These are phyloP conservation scores for Meloidogyne hapla DNA, from an alignment of 1,140 invertebrate genomes.

Conservation along the genomic window DNA sequence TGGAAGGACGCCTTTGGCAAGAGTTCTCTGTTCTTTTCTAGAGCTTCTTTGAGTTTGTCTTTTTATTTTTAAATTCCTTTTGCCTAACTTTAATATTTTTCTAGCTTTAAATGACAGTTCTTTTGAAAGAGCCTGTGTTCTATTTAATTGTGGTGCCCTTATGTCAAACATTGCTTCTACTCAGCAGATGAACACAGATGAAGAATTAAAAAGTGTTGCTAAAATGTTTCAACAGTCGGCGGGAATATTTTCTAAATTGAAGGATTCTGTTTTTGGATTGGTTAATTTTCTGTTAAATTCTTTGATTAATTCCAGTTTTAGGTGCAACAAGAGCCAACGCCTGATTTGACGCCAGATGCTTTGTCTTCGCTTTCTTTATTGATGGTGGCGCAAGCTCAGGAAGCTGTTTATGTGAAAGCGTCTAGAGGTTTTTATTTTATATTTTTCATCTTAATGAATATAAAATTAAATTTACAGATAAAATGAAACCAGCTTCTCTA, in stretches of 20 bases:
- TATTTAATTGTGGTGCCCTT: slow-evolving; percentile 94
- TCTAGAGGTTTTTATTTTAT: slow-evolving; percentile 73
- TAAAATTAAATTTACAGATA: slow-evolving; percentile 26
- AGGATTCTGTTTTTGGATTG: slow-evolving; percentile 78
- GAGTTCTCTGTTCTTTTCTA: slow-evolving; percentile 86
- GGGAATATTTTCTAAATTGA: slow-evolving; percentile 85
- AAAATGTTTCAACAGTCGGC: slow-evolving; percentile 83
- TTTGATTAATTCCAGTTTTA: neutral
- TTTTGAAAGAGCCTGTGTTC: slow-evolving; percentile 91
- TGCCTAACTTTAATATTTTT: slow-evolving; percentile 27
- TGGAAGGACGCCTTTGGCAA: slow-evolving; percentile 97
- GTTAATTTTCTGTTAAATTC: slow-evolving; percentile 65
- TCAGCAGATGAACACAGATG: slow-evolving; percentile 82
- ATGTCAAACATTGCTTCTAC: slow-evolving; percentile 83
- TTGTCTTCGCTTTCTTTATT: slow-evolving; percentile 78
- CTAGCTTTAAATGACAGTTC: slow-evolving; percentile 58
- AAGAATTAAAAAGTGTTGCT: slow-evolving; percentile 85
- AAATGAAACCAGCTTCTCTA: slow-evolving; percentile 85
- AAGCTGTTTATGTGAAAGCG: slow-evolving; percentile 91
- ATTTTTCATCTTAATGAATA: neutral
- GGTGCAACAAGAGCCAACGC: slow-evolving; percentile 79
- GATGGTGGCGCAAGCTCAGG: slow-evolving; percentile 96
- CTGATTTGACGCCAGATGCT: slow-evolving; percentile 88
- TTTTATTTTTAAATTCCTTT: slow-evolving; percentile 14
- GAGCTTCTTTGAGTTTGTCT: slow-evolving; percentile 77